Evolutionary conservation across 2,797 vertebrate genomes (phyloP), one percentile per base, ranked within the genome.

Genomic region (Chrosomus eos): DNA sequence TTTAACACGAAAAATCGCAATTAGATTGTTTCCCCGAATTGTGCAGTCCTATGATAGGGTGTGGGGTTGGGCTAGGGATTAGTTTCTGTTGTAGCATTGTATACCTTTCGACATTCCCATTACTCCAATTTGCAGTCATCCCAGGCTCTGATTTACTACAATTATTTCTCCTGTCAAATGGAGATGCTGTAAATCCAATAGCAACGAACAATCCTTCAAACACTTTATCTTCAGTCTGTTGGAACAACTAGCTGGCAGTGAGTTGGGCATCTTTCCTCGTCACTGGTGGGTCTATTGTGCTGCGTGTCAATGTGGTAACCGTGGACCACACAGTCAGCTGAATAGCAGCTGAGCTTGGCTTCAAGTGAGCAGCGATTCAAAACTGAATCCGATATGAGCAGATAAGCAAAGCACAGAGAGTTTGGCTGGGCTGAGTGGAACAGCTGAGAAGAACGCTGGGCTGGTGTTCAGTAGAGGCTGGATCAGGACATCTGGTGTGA

Each of bases 291-390:
- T 94, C 93, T 83, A 82, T 84, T 86, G 72, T 83, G 82, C 91
- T 72, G 87, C 77, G 84, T 88, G 91, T 92, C 85, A 92, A 87
- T 90, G 86, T 87, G 82, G 89, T 91, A 90, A 90, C 90, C 91
- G 88, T 86, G 85, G 94, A 95, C 94, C 94, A 94, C 95, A 95
- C 93, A 95, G 92, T 77, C 91, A 89, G 90, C 93, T 90, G 87
- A 91, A 92, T 88, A 84, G 67, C 83, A 85, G 80, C 91, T 76
- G 86, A 93, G 70, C 86, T 18, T 83, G 88, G 80, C 90, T 90
- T 90, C 86, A 91, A 92, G 89, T 88, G 89, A 91, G 90, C 88
- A 89, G 85, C 43, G 82, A 93, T 90, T 93, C 92, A 93, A 92
- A 93, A 90, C 89, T 90, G 88, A 91, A 93, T 90, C 89, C 88